Percentiles rank a stretch among this genome's conserved stretches.
phyloP scores from a whole-genome alignment of 2,113 vertebrate species.

The Periophthalmodon schlosseri region DNA sequence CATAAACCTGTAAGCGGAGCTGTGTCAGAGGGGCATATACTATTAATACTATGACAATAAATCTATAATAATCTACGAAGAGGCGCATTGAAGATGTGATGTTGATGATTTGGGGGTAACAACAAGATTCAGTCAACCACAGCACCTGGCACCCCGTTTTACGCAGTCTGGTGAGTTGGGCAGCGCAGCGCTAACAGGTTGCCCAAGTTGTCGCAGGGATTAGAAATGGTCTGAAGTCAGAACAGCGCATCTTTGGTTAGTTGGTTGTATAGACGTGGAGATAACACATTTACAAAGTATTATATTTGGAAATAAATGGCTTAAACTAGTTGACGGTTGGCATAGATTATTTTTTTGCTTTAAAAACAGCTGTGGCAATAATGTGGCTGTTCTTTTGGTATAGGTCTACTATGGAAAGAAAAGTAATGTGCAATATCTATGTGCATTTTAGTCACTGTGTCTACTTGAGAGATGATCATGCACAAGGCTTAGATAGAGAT shows the following conservation, averaged over 20 bases:
- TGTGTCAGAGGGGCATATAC: not conserved
- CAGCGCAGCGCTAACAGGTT: not conserved
- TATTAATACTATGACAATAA: not conserved
- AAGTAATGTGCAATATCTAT: no score
- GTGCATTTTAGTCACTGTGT: not conserved
- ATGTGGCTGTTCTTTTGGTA: no score
- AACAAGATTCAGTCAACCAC: not conserved
- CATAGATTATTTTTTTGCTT: no score
- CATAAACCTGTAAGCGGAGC: constrained; percentile 11
- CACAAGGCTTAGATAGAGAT: not conserved
- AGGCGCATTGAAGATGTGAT: not conserved
- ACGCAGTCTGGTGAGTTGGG: not conserved
- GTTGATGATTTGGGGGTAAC: not conserved
- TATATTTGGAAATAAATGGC: no score
- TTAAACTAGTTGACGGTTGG: no score
- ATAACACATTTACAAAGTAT: no score
- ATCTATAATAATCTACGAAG: not conserved
- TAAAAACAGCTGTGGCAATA: no score
- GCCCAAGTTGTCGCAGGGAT: constrained; percentile 3
- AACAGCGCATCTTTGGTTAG: not conserved
- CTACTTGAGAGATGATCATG: not conserved
- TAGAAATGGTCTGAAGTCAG: not conserved
- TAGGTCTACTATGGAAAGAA: no score
- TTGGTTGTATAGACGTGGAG: not conserved
- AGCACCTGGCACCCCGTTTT: not conserved